Base-by-base conservation (phyloP, 2,888 invertebrate species). In the Chalcis sispes region DNA sequence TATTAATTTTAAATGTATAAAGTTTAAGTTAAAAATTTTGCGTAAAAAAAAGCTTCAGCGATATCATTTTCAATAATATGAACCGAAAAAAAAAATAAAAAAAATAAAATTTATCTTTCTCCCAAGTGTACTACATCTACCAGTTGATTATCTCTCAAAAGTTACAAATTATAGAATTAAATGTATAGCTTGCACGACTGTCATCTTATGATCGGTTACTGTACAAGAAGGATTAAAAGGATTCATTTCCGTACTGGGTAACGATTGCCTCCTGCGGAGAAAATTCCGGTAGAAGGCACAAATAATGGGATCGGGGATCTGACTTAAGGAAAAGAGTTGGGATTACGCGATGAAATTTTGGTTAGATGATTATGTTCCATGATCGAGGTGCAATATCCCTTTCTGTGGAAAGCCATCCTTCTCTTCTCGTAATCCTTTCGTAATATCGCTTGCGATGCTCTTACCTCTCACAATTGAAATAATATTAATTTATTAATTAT, bases 361-460 rank as follows among this genome's bases (percentile, higher is more conserved):
- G 77, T 74, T 72, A 65, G 65, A 80, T 62, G 65, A 80, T 79
- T 72, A 81, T 77, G 64, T 59, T 50, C 29, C 40, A 75, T 72
- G 25, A 77, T 75, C 40, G 58, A 29, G 66, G 67, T 56, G 48
- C 40, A 54, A 58, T 62, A 65, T 54, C 36, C 48, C 52, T 42
- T 59, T 50, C 10, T 46, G 50, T 5, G 23, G 40, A 54, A 76
- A 67, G 50, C 42, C 42, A 13, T 10, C 4, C 46, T n/a, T 75
- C 69, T 71, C 76, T 69, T 76, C 74, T 72, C 61, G 75, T 79
- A 80, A 80, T 80, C 79, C 79, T 78, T 78, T 65, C 75, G 46
- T 66, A 69, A 78, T 75, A 46, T 65, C 56, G 42, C 46, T 13
- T 48, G 58, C 40, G 58, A 64, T 65, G 29, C 15, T 27, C 4